These are phyloP conservation scores for Fringilla coelebs DNA, from an alignment of 2,797 vertebrate genomes.

Conservation along the genomic window DNA sequence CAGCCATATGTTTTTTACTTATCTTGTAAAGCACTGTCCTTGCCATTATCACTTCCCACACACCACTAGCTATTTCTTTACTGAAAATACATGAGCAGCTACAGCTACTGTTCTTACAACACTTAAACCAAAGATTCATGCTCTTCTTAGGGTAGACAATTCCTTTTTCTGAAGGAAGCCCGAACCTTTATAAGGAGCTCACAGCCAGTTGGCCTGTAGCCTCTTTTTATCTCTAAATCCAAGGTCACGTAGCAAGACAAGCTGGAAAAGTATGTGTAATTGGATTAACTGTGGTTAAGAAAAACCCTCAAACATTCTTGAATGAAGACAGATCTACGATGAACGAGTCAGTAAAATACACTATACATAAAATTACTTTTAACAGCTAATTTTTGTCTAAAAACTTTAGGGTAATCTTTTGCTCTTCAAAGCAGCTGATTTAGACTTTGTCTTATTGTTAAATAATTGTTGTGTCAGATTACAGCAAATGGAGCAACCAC, in stretches of 20 bases:
- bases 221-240: conserved; percentile 40
- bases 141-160: not conserved
- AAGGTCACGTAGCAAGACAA: conserved; percentile 22
- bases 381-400: not conserved
- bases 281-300: conserved; percentile 43
- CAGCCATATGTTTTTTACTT: not conserved
- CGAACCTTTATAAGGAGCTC: not conserved
- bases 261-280: conserved; percentile 43
- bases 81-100: not conserved
- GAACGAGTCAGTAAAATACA: not conserved
- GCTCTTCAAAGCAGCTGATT: not conserved
- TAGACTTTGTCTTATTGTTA: conserved; percentile 7
- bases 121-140: not conserved
- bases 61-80: not conserved
- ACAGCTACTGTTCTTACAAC: not conserved
- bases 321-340: not conserved
- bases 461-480: conserved; percentile 37
- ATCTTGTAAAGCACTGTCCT: not conserved
- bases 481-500: not conserved
- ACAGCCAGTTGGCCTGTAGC: not conserved
- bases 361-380: not conserved
- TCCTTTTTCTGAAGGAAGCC: not conserved
- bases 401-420: not conserved
- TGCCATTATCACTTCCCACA: not conserved
- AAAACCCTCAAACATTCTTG: not conserved